Evolutionary conservation across 92 coral and sea anemone genomes (phyloP).

Genomic region (Porites divaricata): DNA sequence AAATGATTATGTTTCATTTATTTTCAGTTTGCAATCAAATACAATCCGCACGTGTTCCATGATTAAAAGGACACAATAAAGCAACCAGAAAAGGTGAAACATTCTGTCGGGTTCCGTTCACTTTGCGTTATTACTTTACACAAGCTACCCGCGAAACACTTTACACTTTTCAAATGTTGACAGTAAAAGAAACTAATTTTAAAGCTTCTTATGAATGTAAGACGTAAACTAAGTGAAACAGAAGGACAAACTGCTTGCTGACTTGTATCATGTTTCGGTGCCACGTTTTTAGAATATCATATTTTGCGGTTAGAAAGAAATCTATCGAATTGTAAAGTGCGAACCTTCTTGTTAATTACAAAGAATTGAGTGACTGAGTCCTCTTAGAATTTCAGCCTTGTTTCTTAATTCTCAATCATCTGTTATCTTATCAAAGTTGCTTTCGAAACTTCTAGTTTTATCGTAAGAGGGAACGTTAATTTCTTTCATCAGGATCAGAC

Average conservation of each 20-base stretch:
- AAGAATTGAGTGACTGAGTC: constrained; percentile 19
- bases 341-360: constrained; percentile 2
- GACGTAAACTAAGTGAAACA: neutral
- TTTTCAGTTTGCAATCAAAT: constrained; percentile 14
- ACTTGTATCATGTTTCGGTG: constrained; percentile 24
- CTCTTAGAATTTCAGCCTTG: constrained; percentile 2
- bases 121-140: neutral
- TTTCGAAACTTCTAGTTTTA: constrained; percentile 22
- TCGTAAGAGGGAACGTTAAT: neutral
- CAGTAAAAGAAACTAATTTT: constrained; percentile 2
- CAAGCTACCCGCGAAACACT: constrained; percentile 29
- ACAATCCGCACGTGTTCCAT: constrained; percentile 36
- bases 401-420: constrained; percentile 27
- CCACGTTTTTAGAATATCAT: constrained; percentile 44
- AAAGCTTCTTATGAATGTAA: constrained; percentile 1
- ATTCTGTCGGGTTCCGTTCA: neutral
- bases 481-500: constrained; percentile 17
- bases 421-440: constrained; percentile 36
- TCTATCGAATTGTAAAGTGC: constrained; percentile 5
- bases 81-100: constrained; percentile 14
- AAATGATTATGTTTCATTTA: constrained; percentile 24
- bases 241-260: neutral
- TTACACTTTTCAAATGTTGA: constrained; percentile 22
- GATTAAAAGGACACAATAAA: constrained; percentile 21
- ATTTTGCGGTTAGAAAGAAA: constrained; percentile 45